Evolutionary conservation across 64 coral and sea anemone genomes (phyloP).

Genomic region (Montipora cactus): DNA sequence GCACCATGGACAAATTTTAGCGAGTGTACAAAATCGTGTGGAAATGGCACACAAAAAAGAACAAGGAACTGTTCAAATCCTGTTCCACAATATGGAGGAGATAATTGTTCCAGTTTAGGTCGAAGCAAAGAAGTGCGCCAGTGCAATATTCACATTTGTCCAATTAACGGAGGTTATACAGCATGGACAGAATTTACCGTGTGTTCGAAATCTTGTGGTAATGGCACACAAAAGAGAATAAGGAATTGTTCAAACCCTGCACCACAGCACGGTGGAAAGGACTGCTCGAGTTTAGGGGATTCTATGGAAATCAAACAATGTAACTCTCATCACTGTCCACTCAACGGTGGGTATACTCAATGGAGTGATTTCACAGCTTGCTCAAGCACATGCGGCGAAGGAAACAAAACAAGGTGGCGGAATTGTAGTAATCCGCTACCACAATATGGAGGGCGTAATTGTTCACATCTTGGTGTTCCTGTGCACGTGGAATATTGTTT

Average conservation of each 20-base stretch:
- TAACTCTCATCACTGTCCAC: slow-evolving; percentile 68
- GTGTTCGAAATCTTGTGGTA: slow-evolving; percentile 76
- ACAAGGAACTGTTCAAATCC: slow-evolving; percentile 68
- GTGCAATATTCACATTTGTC: slow-evolving; percentile 67
- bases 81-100: slow-evolving; percentile 35
- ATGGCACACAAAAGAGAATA: slow-evolving; percentile 52
- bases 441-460: slow-evolving; percentile 63
- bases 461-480: slow-evolving; percentile 60
- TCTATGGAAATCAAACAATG: slow-evolving; percentile 20
- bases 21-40: slow-evolving; percentile 75
- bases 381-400: slow-evolving; percentile 68
- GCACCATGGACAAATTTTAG: slow-evolving; percentile 73
- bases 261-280: slow-evolving; percentile 26
- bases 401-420: slow-evolving; percentile 67
- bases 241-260: slow-evolving; percentile 70
- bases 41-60: slow-evolving; percentile 50
- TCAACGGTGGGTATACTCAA: slow-evolving; percentile 75
- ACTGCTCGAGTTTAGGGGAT: slow-evolving; percentile 47
- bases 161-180: slow-evolving; percentile 78
- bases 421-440: slow-evolving; percentile 74
- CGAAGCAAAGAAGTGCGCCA: background rate
- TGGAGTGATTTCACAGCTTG: slow-evolving; percentile 70
- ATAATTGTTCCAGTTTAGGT: slow-evolving; percentile 48
- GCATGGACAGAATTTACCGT: slow-evolving; percentile 55
- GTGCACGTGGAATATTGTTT: slow-evolving; percentile 55